These are phyloP conservation scores for Lasaia peninsularis DNA, from an alignment of 1,140 invertebrate species.

Conservation along the genomic window DNA sequence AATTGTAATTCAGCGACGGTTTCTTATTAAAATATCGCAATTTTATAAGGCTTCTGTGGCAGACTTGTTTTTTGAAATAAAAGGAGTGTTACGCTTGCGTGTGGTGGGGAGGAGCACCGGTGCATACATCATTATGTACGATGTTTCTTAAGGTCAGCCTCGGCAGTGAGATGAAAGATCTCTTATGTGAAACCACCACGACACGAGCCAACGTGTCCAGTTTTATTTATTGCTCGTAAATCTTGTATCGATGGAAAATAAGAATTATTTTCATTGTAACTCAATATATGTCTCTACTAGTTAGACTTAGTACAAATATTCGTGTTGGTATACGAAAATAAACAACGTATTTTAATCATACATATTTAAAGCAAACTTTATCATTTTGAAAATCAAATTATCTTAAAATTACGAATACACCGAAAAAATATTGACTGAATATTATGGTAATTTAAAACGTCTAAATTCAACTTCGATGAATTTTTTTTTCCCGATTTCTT, in stretches of 20 bases:
- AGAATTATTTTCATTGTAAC: slow-evolving; percentile 12
- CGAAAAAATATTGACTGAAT: too few relatives aligned
- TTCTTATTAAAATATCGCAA: slow-evolving; percentile 71
- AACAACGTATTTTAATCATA: too few relatives aligned
- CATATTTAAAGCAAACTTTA: too few relatives aligned
- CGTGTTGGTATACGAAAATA: too few relatives aligned
- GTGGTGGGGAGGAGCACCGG: slow-evolving; percentile 29
- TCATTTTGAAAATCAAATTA: too few relatives aligned
- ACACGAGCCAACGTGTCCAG: slow-evolving; percentile 35
- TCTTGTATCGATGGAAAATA: slow-evolving; percentile 22
- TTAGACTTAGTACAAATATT: too few relatives aligned
- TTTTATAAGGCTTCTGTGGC: slow-evolving; percentile 57
- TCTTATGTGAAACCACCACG: slow-evolving; percentile 46
- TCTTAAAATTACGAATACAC: too few relatives aligned
- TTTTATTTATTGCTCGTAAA: slow-evolving; percentile 33
- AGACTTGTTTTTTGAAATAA: slow-evolving; percentile 57
- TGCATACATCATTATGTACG: slow-evolving; percentile 59
- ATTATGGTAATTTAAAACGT: too few relatives aligned
- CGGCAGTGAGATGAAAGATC: slow-evolving; percentile 52
- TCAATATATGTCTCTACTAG: background rate
- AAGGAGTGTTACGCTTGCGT: slow-evolving; percentile 34
- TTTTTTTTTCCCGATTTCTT: too few relatives aligned
- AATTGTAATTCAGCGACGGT: slow-evolving; percentile 60
- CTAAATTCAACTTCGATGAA: too few relatives aligned
- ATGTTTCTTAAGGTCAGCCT: slow-evolving; percentile 39